Evolutionary conservation across 2,888 invertebrate species (phyloP), one percentile per base, ranked within the genome.

Genomic region (Oscheius myriophilus): DNA sequence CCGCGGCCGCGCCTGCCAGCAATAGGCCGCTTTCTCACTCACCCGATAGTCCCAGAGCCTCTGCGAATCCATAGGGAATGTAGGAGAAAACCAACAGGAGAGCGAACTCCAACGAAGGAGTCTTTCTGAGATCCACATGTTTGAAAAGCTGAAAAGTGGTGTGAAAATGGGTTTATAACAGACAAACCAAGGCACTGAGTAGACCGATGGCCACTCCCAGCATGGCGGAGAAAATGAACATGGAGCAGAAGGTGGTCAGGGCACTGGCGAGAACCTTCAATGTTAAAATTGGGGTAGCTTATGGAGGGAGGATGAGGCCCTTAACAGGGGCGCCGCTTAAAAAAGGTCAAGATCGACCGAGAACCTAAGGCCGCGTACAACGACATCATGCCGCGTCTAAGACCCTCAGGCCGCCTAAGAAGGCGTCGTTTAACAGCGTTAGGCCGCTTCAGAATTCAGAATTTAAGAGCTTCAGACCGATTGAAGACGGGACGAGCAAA

Each of bases 61-160:
- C 98, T 49, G 98, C 97, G 67, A 98, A 89, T 1, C 95, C 96
- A 89, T 98, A 98, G 0, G 98, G 98, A 11, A 95, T 93, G 89
- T 98, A 98, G 1, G 97, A 96, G 87, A 98, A 97, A 52, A 97
- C 95, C 80, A 98, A 89, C 93, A 98, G 95, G 90, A 98, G 93
- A 49, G 95, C 97, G 89, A 98, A 95, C 88, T 98, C 98, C 70
- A 98, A 89, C 7, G 97, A 97, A 0, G 98, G 97, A 89, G 97
- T 95, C 87, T 95, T 96, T 65, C 96, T 90, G 70, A 98, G 90
- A 89, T 97, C 96, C 72, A 97, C 92, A 89, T 96, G 95, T 88
- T 97, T 97, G 55, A 97, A 89, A 51, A 96, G 88, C 88, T 89
- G 75, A 41, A 84, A 72, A 41, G 25, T n/a, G 18, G 14, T 64